Evolutionary conservation across 2,888 invertebrate species (phyloP), one percentile per base, ranked within the genome.

Genomic region (Cotesia congregata): DNA sequence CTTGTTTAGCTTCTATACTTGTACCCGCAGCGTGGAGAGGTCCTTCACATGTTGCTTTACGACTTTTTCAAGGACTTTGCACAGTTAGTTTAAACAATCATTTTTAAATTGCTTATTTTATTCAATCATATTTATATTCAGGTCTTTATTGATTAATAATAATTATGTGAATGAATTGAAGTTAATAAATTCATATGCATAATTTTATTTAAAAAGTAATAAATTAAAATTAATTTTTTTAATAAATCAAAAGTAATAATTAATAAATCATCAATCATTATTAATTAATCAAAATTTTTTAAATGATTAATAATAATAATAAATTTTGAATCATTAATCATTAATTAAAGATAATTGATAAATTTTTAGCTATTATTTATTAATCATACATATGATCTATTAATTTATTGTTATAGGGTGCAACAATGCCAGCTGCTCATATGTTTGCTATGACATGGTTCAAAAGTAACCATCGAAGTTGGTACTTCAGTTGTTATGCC

Each of bases 391-490:
- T 17, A 17, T 1, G 17, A 17, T 17, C 17, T 17, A 17, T 17
- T 17, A 17, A 17, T 78, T 30, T 79, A 64, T 79, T 79, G 81
- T 82, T 86, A 75, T 74, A 92, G 92, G 92, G 92, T 62, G 91
- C 92, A 12, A 92, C 91, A 9, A 92, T 92, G 92, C 92, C 92
- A 17, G 92, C 92, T 12, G 91, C 92, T 71, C 92, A 92, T 80
- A 91, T 92, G 91, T 85, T 92, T 30, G 92, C 92, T 78, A 92
- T 92, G 80, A 91, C 91, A 40, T 92, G 92, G 92, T 92, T 92
- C 80, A 91, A 92, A 84, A 91, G 91, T 60, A 91, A 90, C 77
- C 90, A 91, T 82, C 87, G 92, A 77, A 92, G 91, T 83, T 91
- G 90, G 81, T 92, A 91, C 85, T 91, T 92, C 41, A 91, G 92